Evolutionary conservation across 2,888 invertebrate species (phyloP).

Genomic region (Pyrrhopygopsis socrates): DNA sequence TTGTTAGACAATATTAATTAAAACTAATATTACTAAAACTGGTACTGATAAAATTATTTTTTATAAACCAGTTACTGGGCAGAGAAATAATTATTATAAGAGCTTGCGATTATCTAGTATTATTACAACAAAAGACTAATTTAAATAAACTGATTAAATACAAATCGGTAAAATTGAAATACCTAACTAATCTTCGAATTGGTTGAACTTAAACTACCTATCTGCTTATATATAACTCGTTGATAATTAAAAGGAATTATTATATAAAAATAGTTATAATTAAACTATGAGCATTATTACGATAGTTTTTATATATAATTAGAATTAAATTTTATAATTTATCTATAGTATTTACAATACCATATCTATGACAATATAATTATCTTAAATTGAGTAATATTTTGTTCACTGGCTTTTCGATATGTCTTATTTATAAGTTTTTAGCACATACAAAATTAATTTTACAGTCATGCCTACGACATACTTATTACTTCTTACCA

Average conservation of each 20-base stretch:
- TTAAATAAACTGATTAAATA: neutral
- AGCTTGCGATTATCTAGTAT: too few species aligned
- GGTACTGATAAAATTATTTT: too few species aligned
- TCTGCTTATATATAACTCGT: neutral
- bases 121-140: neutral
- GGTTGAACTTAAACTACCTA: neutral
- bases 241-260: neutral
- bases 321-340: neutral
- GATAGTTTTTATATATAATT: neutral
- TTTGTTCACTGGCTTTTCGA: slow-evolving; percentile 29
- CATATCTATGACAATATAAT: neutral
- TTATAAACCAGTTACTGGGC: too few species aligned
- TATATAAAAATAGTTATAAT: neutral
- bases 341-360: slow-evolving; percentile 15
- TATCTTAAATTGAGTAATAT: neutral
- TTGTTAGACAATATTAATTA: too few species aligned
- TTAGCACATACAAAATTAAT: neutral
- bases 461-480: neutral
- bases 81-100: too few species aligned
- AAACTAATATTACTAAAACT: too few species aligned
- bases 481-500: neutral
- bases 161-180: neutral
- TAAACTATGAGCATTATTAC: neutral
- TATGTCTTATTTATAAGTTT: neutral
- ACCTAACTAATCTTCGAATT: too few species aligned